Evolutionary conservation across 2,113 vertebrate species (phyloP).

Genomic region (Myrmecophaga tridactyla): DNA sequence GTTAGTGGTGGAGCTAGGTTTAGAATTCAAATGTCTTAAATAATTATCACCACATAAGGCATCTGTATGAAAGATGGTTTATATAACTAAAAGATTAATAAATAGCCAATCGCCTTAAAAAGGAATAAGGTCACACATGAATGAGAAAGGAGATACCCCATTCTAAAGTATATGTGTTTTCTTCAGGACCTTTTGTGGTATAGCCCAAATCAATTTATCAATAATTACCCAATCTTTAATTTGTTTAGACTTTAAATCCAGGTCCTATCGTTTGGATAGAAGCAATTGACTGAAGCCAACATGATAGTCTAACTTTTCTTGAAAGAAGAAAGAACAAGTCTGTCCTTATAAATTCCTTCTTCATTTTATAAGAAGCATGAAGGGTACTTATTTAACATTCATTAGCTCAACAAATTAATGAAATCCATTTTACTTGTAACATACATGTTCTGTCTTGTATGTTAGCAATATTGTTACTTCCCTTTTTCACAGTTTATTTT

Average conservation of each 20-base stretch:
- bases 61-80: background rate
- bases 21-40: background rate
- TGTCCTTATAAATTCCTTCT: background rate
- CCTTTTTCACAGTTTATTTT: background rate
- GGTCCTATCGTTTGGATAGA: background rate
- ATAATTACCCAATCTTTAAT: background rate
- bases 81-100: background rate
- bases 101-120: conserved; percentile 10
- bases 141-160: background rate
- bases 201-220: background rate
- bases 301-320: conserved; percentile 1
- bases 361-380: background rate
- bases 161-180: background rate
- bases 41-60: background rate
- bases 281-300: background rate
- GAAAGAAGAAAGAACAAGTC: background rate
- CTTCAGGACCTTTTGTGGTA: background rate
- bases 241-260: conserved; percentile 17
- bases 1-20: background rate
- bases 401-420: conserved; percentile 20
- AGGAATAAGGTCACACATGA: background rate
- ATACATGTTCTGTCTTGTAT: background rate
- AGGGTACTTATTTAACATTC: background rate
- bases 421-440: background rate
- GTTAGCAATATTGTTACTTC: conserved; percentile 3